These are phyloP conservation scores for Geococcyx californianus DNA, from an alignment of 2,113 vertebrate species.

Conservation along the genomic window DNA sequence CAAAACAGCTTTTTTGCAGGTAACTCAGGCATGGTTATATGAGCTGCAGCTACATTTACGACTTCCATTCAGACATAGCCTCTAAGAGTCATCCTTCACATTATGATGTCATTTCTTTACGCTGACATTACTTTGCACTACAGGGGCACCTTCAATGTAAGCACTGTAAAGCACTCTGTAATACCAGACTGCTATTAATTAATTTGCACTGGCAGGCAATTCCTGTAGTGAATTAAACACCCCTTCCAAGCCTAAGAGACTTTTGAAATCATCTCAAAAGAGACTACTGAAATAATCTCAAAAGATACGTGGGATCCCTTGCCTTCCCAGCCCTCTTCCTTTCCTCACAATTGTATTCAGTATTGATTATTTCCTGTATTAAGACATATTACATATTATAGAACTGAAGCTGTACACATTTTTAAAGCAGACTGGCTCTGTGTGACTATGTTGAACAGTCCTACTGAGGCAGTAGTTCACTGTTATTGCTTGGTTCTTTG, in stretches of 20 bases:
- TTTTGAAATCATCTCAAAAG: background rate
- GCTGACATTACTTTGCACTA: background rate
- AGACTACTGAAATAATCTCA: background rate
- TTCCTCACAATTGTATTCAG: background rate
- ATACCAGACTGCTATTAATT: background rate
- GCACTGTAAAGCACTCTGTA: background rate
- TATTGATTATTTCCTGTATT: background rate
- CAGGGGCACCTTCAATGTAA: background rate
- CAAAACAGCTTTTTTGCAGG: background rate
- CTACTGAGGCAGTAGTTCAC: background rate
- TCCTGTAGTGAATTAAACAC: background rate
- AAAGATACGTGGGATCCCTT: background rate
- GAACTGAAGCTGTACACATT: background rate
- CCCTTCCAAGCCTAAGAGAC: background rate
- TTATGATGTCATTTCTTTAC: background rate
- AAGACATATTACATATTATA: background rate
- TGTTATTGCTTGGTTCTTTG: background rate
- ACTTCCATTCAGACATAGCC: background rate
- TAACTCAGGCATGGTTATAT: background rate
- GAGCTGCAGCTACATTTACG: background rate
- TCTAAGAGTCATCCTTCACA: background rate
- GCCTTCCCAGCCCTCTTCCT: background rate
- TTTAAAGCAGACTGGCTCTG: conserved; percentile 12
- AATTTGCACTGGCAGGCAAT: background rate
- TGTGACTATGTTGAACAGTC: background rate